Percentiles rank a stretch among this genome's conserved stretches.
These are phyloP conservation scores for Falco biarmicus DNA, from an alignment of 2,797 vertebrate species.

Conservation along the genomic window DNA sequence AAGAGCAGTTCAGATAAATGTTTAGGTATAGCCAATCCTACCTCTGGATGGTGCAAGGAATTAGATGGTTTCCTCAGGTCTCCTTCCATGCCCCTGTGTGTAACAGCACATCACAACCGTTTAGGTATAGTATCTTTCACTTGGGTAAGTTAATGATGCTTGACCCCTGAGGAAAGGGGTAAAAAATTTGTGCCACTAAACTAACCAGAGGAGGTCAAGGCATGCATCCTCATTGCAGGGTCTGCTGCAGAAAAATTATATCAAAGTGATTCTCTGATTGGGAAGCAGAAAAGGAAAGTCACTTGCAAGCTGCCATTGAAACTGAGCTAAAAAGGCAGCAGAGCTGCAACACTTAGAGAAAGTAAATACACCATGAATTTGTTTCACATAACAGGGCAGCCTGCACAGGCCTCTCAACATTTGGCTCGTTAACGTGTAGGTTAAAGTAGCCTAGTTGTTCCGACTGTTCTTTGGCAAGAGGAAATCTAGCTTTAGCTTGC, in stretches of 20 bases:
- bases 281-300: not conserved
- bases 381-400: not conserved
- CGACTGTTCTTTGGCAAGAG: not conserved
- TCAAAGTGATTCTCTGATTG: not conserved
- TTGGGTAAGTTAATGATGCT: not conserved
- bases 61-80: not conserved
- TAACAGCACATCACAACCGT: not conserved
- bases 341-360: not conserved
- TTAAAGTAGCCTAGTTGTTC: not conserved
- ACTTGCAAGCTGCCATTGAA: rapidly evolving
- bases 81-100: not conserved
- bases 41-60: not conserved
- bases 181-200: not conserved
- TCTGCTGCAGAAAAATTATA: not conserved
- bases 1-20: not conserved
- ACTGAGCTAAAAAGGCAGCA: not conserved
- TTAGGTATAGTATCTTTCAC: not conserved
- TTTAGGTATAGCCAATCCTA: not conserved
- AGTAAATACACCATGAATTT: not conserved
- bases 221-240: not conserved
- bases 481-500: not conserved
- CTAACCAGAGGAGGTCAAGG: not conserved
- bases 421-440: not conserved
- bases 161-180: not conserved
- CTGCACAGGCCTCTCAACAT: not conserved